Percentiles rank a stretch among this genome's conserved stretches.
phyloP scores from a whole-genome alignment of 2,797 vertebrate species.

The Aeoliscus strigatus region DNA sequence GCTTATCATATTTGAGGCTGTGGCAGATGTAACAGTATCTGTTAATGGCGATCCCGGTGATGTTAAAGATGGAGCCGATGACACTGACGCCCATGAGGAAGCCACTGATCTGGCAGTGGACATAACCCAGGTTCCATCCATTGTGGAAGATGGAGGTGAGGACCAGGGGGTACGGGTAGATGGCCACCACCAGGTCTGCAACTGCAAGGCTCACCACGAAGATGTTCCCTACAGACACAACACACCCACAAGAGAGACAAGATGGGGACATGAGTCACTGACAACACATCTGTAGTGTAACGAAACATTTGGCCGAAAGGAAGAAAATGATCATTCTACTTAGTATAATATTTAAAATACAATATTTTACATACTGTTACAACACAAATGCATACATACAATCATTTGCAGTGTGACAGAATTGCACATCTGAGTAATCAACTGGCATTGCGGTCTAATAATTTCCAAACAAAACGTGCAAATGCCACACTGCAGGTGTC shows the following conservation, averaged over 20 bases:
- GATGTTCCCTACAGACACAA: conserved; percentile 83
- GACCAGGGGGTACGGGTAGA: conserved; percentile 94
- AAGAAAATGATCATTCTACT: too few relatives aligned
- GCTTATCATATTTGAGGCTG: conserved; percentile 89
- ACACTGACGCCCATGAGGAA: conserved; percentile 96
- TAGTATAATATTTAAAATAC: too few relatives aligned
- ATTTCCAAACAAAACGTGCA: neutral
- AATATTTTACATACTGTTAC: too few relatives aligned
- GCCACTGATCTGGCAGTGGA: conserved; percentile 93
- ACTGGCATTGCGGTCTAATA: too few relatives aligned
- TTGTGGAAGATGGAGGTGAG: conserved; percentile 89
- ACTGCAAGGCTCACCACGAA: conserved; percentile 96
- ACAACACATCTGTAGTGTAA: neutral
- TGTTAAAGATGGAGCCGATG: conserved; percentile 95
- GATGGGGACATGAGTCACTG: conserved; percentile 14
- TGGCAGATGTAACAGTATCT: conserved; percentile 98
- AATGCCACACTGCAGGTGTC: neutral
- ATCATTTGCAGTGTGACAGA: too few relatives aligned
- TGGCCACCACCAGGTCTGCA: conserved; percentile 92
- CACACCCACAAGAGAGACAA: conserved; percentile 21
- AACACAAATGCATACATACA: too few relatives aligned
- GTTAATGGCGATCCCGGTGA: conserved; percentile 95
- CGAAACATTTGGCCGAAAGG: too few relatives aligned
- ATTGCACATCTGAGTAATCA: too few relatives aligned
- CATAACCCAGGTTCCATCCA: conserved; percentile 88